Base-by-base conservation (phyloP, 2,797 vertebrate species). In the Tenualosa ilisha region DNA sequence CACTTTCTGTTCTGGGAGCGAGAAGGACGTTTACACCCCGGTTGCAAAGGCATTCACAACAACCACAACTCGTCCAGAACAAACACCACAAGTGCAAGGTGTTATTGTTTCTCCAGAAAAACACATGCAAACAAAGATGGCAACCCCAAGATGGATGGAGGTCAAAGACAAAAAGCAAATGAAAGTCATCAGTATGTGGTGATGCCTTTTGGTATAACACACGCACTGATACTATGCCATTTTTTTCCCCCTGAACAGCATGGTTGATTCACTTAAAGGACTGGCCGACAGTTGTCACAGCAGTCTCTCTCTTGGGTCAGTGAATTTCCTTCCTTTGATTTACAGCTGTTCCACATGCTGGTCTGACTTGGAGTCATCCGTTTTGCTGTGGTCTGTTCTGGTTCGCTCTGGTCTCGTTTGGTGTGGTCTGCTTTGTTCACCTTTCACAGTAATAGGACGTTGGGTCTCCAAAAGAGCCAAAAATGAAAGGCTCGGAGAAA, bases 401-500 rank as follows among this genome's bases (percentile, higher is more conserved):
- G 65, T 24, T n/a, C 59, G 65, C 3, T 72, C 13, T 72, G 26
- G 65, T 72, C 26, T 72, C 6, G 15, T 75, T 37, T 43, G 68
- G 68, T 75, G 37, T 75, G 68, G 68, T 75, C 68, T 75, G 68
- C 31, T 75, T 5, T 75, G 68, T 75, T 15, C 68, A 75, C 68
- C 68, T 75, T 75, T 75, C 37, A 15, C 68, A 43, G 68, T 37
- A 75, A 75, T 40, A 37, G 37, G 15, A 40, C 37, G 68, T 40
- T 17, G 20, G 37, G 17, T 43, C 68, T 43, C 31, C 37, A 50
- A 79, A 75, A 75, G 84, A 7, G 20, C 79, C 56, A 49, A 65
- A 89, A 86, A 88, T 82, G 86, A 83, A 86, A 84, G 88, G 85
- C 85, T 90, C 87, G 87, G 89, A 85, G 88, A 88, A 86, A 51